phyloP scores from a whole-genome alignment of 2,797 vertebrate species.

The Labroides dimidiatus region DNA sequence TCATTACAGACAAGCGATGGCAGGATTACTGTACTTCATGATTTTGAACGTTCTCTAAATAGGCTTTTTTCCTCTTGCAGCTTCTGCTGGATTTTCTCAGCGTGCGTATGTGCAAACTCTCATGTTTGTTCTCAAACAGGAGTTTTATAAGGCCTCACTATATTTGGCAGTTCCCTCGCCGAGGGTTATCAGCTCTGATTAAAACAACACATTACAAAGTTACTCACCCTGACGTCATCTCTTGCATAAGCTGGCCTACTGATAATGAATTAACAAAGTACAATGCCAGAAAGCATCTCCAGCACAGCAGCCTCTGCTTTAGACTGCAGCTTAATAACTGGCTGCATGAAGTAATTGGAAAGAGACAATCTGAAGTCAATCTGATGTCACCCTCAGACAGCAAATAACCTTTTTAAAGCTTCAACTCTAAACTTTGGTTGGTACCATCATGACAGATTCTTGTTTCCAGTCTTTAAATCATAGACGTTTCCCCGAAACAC shows the following conservation, averaged over 20 bases:
- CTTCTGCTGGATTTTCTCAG: background rate
- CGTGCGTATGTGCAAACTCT: slow-evolving; percentile 12
- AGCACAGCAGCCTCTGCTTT: slow-evolving; percentile 14
- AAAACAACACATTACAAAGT: slow-evolving; percentile 24
- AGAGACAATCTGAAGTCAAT: background rate
- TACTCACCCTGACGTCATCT: slow-evolving; percentile 26
- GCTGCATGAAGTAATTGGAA: background rate
- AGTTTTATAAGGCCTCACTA: slow-evolving; percentile 24
- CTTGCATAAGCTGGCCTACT: slow-evolving; percentile 22
- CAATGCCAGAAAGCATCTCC: slow-evolving; percentile 16
- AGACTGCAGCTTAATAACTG: background rate
- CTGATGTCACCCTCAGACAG: background rate
- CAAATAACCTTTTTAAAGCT: background rate
- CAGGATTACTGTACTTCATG: slow-evolving; percentile 34
- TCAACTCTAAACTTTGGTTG: background rate
- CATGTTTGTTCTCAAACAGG: background rate
- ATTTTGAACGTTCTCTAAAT: slow-evolving; percentile 29
- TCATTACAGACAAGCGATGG: slow-evolving; percentile 39
- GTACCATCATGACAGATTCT: background rate
- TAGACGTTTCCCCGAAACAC: too few species aligned
- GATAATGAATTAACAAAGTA: slow-evolving; percentile 31
- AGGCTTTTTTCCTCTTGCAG: background rate
- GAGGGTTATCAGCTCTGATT: slow-evolving; percentile 32
- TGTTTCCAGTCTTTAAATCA: too few species aligned
- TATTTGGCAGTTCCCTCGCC: slow-evolving; percentile 5